These are phyloP conservation scores for Scaptodrosophila latifasciaeformis DNA, from an alignment of 2,888 invertebrate genomes.

Conservation along the genomic window DNA sequence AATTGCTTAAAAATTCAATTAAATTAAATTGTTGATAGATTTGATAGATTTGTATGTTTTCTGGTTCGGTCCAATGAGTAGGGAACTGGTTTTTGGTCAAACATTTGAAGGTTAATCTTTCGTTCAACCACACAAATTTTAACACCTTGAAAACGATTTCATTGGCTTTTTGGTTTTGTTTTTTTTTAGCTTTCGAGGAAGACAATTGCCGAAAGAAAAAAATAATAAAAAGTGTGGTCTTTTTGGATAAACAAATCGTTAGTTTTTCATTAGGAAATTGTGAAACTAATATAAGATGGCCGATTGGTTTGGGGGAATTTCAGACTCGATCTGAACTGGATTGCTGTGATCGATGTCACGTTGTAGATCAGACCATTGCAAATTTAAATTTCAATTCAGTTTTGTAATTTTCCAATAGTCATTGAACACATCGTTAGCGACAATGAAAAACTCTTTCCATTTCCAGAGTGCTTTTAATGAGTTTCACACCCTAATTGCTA, in stretches of 20 bases:
- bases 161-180: no score
- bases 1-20: no score
- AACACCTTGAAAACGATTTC: constrained; percentile 32
- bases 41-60: constrained; percentile 12
- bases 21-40: background rate
- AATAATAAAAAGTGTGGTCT: background rate
- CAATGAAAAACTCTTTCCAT: constrained; percentile 27
- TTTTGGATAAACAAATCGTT: constrained; percentile 39
- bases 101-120: constrained; percentile 55
- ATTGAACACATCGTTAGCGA: constrained; percentile 26
- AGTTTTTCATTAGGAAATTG: constrained; percentile 50
- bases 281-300: constrained; percentile 31
- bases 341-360: no score
- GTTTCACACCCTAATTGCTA: no score
- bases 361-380: no score
- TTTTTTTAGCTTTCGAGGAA: no score
- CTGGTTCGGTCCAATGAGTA: constrained; percentile 15
- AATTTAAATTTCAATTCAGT: no score
- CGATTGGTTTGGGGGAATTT: no score
- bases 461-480: no score
- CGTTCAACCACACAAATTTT: constrained; percentile 31
- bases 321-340: no score
- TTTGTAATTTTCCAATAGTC: constrained; percentile 18
- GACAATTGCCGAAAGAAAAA: background rate
- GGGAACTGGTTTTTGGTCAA: constrained; percentile 55